These are phyloP conservation scores for Heliocidaris tuberculata DNA, from an alignment of 35 echinoderm and acorn worm genomes.

Conservation along the genomic window DNA sequence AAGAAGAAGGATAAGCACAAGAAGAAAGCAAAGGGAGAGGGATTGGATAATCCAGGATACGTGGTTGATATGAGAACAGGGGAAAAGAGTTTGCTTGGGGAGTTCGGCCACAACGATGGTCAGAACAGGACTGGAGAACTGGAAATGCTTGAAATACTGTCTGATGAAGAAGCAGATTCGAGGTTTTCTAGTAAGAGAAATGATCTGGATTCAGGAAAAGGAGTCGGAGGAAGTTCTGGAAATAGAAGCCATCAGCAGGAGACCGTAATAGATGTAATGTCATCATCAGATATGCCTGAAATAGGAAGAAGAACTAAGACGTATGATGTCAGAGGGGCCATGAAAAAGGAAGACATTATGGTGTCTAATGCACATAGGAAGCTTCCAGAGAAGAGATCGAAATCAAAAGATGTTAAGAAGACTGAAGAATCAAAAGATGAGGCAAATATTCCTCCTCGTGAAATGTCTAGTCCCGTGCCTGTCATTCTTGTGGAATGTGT, in stretches of 20 bases:
- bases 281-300: not conserved
- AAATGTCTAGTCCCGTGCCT: not conserved
- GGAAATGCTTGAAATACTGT: constrained; percentile 42
- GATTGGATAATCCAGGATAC: constrained; percentile 62
- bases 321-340: not conserved
- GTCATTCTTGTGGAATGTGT: constrained; percentile 18
- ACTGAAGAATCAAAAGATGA: not conserved
- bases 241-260: not conserved
- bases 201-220: not conserved
- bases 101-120: not conserved
- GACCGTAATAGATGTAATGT: not conserved
- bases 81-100: not conserved
- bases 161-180: constrained; percentile 3
- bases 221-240: not conserved
- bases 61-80: constrained; percentile 63
- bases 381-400: not conserved
- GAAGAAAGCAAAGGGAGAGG: constrained; percentile 14
- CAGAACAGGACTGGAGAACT: not conserved
- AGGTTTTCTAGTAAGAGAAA: not conserved
- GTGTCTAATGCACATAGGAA: not conserved
- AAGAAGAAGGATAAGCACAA: constrained; percentile 31
- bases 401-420: not conserved
- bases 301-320: not conserved
- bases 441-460: too few species aligned
- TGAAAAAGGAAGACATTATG: not conserved